Base-by-base conservation (phyloP, 2,113 vertebrate genomes). In the Polypterus senegalus region DNA sequence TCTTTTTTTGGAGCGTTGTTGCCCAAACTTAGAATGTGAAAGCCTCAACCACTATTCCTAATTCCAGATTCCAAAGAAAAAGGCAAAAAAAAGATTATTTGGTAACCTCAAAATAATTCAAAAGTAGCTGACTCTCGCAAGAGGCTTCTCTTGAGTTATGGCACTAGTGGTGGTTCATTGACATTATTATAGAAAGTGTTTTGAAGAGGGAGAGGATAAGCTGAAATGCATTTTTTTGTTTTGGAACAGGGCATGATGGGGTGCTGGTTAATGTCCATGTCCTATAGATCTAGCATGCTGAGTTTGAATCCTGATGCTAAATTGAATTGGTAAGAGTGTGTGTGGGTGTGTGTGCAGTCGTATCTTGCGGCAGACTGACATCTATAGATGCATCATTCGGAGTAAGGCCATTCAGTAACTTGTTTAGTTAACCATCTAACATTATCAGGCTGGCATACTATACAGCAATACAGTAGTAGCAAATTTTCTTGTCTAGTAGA, bases 41-140 rank as follows among this genome's bases (percentile, higher is more conserved):
- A 11, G 53, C 60, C 49, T 59, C 48, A 62, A 61, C 45, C 57
- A 59, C 46, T 9, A 66, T 66, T 62, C 47, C 56, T 66, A 66
- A 66, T 66, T 66, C 61, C 49, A 62, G 65, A 48, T 62, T 62
- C 7, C 3, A n/a, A 47, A 10, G 6, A n/a, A 65, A 47, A 10
- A 46, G 57, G 60, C 9, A 60, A 46, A 60, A 48, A 27, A 57
- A 47, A 51, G 11, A 47, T 54, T 57, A 58, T 62, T 7, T 52
- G 7, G 10, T 49, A 56, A 62, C 54, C n/a, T 48, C 58, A 3
- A 46, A 59, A 58, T 56, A 62, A 55, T 58, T 62, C 56, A 62
- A 59, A 58, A 4, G 46, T 9, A 4, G 27, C 56, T 45, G 46
- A 8, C 43, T 58, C 43, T 45, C n/a, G 8, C 43, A 46, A 63